Percentiles rank a stretch among this genome's conserved stretches.
phyloP scores from a whole-genome alignment of 2,113 vertebrate genomes.

The Eulacestoma nigropectus region DNA sequence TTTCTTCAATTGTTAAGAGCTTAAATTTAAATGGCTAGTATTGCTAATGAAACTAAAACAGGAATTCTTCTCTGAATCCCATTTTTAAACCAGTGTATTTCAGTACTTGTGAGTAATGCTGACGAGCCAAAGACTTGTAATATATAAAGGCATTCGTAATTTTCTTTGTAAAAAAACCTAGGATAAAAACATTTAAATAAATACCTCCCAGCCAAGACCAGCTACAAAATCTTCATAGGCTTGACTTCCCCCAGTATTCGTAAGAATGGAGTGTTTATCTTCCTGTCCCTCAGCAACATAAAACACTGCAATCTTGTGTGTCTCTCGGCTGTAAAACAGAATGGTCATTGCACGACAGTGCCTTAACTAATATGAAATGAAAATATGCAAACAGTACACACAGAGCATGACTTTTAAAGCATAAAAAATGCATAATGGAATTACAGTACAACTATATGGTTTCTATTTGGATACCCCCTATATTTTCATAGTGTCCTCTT shows the following conservation, averaged over 20 bases:
- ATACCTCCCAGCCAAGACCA: constrained; percentile 98
- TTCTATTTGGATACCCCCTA: neutral
- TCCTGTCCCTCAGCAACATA: constrained; percentile 98
- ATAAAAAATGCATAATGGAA: neutral
- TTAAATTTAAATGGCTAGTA: neutral
- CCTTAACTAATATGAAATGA: neutral
- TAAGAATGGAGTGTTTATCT: constrained; percentile 98
- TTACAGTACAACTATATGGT: neutral
- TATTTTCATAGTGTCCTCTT: neutral
- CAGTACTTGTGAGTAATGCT: neutral
- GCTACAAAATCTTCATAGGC: constrained; percentile 98
- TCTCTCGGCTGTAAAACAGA: constrained; percentile 85
- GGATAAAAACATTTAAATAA: constrained; percentile 26
- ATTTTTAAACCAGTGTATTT: neutral
- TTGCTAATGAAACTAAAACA: neutral
- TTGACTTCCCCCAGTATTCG: constrained; percentile 94
- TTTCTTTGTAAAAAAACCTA: neutral
- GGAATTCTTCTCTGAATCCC: neutral
- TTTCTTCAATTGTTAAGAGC: neutral
- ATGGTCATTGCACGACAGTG: neutral
- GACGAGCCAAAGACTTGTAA: neutral
- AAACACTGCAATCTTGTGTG: constrained; percentile 98
- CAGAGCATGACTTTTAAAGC: neutral
- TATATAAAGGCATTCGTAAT: neutral
- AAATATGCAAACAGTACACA: neutral